Base-by-base conservation (phyloP, 2,113 vertebrate genomes). In the Calidris pugnax region DNA sequence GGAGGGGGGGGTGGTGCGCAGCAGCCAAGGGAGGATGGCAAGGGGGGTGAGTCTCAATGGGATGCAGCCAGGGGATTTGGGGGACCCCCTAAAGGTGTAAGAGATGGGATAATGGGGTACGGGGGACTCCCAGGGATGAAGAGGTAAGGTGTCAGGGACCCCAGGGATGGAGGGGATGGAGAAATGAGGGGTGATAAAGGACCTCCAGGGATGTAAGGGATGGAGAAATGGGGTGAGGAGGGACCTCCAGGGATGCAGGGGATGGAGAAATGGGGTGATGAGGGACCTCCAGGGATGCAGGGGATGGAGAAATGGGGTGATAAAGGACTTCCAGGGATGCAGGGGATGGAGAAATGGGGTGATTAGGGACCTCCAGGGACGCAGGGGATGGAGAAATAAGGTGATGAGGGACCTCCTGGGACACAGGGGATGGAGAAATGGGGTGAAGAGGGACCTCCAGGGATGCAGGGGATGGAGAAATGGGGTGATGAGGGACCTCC, bases 41-140 rank as follows among this genome's bases (percentile, higher is more conserved):
- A 24, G 26, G 0, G 2, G 37, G 43, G 10, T 37, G n/a, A 2
- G 1, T 18, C 8, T 7, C 28, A 45, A 22, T 11, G 14, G 64
- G 64, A 33, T 67, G 43, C 21, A 24, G 2, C 41, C 10, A 7
- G 7, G 30, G 41, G 14, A 33, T 33, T 27, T 2, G 19, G 45
- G 26, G 50, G 16, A 41, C 8, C 53, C 62, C 73, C 10, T 39
- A 5, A 15, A 18, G 85, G 28, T 16, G 39, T 21, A 21, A 5
- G 53, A 9, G 30, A 17, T n/a, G 50, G 50, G 30, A 5, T 1
- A 12, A 26, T 4, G 4, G 39, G 43, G 4, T 41, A 19, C 4
- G 39, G n/a, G n/a, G 47, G 17, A 43, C 19, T 14, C 14, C 55
- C 10, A 21, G 9, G 26, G 47, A 51, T 22, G 26, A 10, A 28